Percentiles rank a stretch among this genome's conserved stretches.
Conservation (phyloP, 2,888 invertebrate species). For the Rhyacophila evoluta region DNA sequence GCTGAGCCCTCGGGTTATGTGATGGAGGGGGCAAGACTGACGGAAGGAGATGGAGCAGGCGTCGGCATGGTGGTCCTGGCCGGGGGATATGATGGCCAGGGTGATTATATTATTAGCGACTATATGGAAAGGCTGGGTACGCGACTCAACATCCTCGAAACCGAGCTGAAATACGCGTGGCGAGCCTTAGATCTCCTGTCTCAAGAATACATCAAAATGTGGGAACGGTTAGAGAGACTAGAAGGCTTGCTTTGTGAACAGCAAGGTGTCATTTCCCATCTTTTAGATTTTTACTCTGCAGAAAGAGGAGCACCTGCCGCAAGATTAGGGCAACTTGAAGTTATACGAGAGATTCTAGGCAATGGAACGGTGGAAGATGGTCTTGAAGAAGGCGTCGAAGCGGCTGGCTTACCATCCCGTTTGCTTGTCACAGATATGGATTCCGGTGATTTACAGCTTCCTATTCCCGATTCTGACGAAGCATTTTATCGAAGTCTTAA, state of each 20-base stretch:
- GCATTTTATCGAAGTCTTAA: conserved; percentile 90
- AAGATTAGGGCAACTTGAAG: conserved; percentile 68
- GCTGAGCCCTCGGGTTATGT: not conserved
- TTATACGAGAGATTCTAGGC: conserved; percentile 75
- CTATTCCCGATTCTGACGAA: conserved; percentile 81
- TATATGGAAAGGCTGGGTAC: conserved; percentile 93
- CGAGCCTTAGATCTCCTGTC: conserved; percentile 89
- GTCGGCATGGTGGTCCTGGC: conserved; percentile 67
- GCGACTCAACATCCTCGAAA: conserved; percentile 87
- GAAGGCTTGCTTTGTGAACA: conserved; percentile 90
- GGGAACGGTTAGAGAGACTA: conserved; percentile 90
- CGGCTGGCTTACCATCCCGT: conserved; percentile 58
- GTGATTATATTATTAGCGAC: conserved; percentile 85
- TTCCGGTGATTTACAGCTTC: conserved; percentile 60
- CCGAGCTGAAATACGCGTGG: conserved; percentile 93
- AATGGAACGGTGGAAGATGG: conserved; percentile 77
- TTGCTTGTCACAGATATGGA: conserved; percentile 59
- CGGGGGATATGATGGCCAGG: conserved; percentile 65
- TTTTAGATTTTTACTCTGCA: conserved; percentile 80
- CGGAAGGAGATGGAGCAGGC: conserved; percentile 65
- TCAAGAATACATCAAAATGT: conserved; percentile 94
- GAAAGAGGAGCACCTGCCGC: conserved; percentile 69
- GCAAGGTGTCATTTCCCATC: conserved; percentile 89
- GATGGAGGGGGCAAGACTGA: conserved; percentile 70
- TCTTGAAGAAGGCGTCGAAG: conserved; percentile 75